These are phyloP conservation scores for Gymnogyps californianus DNA, from an alignment of 2,113 vertebrate genomes.

Conservation along the genomic window DNA sequence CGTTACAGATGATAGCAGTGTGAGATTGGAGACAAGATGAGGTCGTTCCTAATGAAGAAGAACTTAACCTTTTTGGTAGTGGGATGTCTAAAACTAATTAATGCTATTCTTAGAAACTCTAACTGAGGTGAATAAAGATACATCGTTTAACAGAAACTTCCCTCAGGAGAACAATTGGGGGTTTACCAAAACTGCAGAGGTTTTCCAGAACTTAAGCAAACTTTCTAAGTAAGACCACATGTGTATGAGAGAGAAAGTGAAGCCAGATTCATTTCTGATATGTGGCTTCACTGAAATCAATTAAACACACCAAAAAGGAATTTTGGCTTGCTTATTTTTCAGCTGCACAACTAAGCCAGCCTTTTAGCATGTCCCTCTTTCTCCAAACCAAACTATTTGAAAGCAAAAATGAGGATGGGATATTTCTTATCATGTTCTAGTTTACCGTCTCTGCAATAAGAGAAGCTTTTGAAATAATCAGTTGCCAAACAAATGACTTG, in stretches of 20 bases:
- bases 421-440: not conserved
- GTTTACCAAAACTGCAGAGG: constrained; percentile 20
- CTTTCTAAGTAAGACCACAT: not conserved
- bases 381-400: not conserved
- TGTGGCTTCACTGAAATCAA: not conserved
- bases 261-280: not conserved
- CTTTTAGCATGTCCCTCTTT: not conserved
- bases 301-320: not conserved
- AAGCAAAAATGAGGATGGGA: not conserved
- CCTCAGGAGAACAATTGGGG: constrained; percentile 7
- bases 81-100: constrained; percentile 53
- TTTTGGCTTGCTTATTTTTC: not conserved
- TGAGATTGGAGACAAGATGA: constrained; percentile 50
- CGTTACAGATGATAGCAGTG: constrained; percentile 39
- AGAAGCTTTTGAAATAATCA: not conserved
- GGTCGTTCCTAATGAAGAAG: constrained; percentile 66
- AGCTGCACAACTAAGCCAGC: not conserved
- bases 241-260: not conserved
- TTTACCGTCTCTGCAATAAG: not conserved
- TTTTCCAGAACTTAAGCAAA: not conserved
- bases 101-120: constrained; percentile 51
- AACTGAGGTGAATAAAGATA: constrained; percentile 23
- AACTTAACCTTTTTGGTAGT: constrained; percentile 57
- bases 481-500: not conserved
- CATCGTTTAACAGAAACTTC: not conserved